phyloP scores from a whole-genome alignment of 2,113 vertebrate genomes.

The Himantopus leucocephalus region DNA sequence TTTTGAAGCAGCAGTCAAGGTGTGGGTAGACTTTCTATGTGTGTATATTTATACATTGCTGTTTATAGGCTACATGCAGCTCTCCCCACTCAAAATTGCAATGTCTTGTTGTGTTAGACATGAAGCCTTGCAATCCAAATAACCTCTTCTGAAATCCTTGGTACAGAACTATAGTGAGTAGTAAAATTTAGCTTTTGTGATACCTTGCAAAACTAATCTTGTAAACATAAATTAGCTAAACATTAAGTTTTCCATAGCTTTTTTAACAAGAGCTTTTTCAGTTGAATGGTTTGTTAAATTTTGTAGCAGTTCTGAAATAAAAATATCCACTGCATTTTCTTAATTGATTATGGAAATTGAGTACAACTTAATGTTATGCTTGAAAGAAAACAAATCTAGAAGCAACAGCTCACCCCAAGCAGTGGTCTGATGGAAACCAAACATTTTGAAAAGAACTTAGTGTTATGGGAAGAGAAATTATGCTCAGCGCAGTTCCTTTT shows the following conservation, averaged over 20 bases:
- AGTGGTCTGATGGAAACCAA: neutral
- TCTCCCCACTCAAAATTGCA: neutral
- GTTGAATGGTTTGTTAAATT: slow-evolving; percentile 44
- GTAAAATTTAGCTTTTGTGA: neutral
- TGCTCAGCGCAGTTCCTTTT: neutral
- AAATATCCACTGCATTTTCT: slow-evolving; percentile 17
- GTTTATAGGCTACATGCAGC: neutral
- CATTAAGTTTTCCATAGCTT: slow-evolving; percentile 15
- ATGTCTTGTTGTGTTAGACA: neutral
- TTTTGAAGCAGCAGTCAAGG: neutral
- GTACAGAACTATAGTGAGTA: neutral
- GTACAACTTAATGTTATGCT: neutral
- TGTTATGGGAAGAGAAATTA: neutral
- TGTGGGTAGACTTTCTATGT: neutral
- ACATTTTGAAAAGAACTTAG: neutral
- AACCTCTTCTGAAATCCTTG: neutral
- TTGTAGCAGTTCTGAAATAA: slow-evolving; percentile 9
- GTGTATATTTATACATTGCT: neutral
- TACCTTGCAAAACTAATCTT: neutral
- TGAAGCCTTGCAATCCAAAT: slow-evolving; percentile 1
- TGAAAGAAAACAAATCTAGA: neutral
- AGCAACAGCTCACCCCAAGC: neutral
- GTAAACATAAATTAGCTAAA: slow-evolving; percentile 23
- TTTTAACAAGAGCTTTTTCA: slow-evolving; percentile 20
- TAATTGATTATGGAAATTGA: slow-evolving; percentile 33